Base-by-base conservation (phyloP, 2,797 vertebrate genomes). In the Anguilla pacifica region DNA sequence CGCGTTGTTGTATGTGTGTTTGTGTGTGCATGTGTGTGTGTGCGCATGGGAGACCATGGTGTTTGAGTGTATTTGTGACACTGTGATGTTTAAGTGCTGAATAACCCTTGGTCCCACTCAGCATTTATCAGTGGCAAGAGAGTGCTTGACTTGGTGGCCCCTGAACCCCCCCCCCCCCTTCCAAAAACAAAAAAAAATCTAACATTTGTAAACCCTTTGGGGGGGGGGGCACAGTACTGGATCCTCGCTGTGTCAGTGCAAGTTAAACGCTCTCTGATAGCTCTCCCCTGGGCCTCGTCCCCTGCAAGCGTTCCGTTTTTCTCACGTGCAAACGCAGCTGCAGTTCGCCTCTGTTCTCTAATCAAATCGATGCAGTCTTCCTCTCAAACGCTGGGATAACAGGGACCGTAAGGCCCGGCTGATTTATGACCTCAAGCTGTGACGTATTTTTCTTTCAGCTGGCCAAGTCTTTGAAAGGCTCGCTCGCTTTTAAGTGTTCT, bases 271-370 rank as follows among this genome's bases (percentile, higher is more conserved):
- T 87, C 89, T 90, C 85, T 86, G 87, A 90, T 94, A 93, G 90
- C 86, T 93, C 91, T 93, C 94, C 93, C 94, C 64, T 35, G 94
- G 93, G 93, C 93, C 92, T 31, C 89, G 91, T 92, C 92, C 92
- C 89, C 92, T 88, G 92, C 90, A 91, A 90, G 86, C 91, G 93
- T 95, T 89, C 43, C 87, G 92, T 17, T 95, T 92, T 92, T 84
- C 43, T 84, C 94, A 88, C 28, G 84, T 81, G 90, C 93, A 95
- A 94, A 93, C 92, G 90, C 85, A 84, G 86, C 55, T 84, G 64
- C 17, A 51, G 35, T 64, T 74, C 25, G 28, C 43, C 61, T 86
- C 15, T 49, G 22, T 51, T 28, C 57, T 22, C 85, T 72, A 46
- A 86, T 70, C 49, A 83, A 88, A 83, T 74, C 64, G 82, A 51